Evolutionary conservation across 1,140 invertebrate species (phyloP).

Genomic region (Trinorchestia longiramus): DNA sequence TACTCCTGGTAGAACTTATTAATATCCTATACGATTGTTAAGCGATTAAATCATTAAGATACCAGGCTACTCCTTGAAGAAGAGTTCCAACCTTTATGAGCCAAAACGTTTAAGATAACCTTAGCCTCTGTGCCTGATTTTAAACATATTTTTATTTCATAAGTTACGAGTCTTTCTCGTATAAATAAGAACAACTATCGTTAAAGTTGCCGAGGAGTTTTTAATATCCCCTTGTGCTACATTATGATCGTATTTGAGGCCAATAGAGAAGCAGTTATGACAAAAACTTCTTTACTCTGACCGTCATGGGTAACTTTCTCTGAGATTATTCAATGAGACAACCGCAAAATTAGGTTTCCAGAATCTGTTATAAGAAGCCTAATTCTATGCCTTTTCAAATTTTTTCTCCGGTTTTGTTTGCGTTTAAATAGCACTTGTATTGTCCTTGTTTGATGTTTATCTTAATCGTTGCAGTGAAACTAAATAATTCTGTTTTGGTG

Average conservation of each 20-base stretch:
- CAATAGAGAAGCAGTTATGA: not conserved
- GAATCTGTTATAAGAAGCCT: no score
- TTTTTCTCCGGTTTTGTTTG: no score
- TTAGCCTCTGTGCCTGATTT: not conserved
- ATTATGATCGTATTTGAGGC: not conserved
- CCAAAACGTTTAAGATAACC: not conserved
- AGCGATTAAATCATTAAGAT: no score
- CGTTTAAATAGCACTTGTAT: no score
- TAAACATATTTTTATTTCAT: not conserved
- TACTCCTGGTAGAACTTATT: not conserved
- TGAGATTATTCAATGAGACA: not conserved
- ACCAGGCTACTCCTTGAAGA: no score
- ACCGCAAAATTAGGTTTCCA: not conserved
- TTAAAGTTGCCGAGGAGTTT: not conserved
- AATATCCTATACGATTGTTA: no score
- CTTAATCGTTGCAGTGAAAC: no score
- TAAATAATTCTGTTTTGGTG: not conserved
- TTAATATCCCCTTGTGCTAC: not conserved
- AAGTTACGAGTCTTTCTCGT: not conserved
- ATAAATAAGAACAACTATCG: not conserved
- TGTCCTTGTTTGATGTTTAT: no score
- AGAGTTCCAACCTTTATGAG: not conserved
- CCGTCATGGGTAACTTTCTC: not conserved
- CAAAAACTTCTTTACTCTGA: not conserved
- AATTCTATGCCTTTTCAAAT: no score